Evolutionary conservation across 2,888 invertebrate species (phyloP), one percentile per base, ranked within the genome.

Genomic region (Syritta pipiens): DNA sequence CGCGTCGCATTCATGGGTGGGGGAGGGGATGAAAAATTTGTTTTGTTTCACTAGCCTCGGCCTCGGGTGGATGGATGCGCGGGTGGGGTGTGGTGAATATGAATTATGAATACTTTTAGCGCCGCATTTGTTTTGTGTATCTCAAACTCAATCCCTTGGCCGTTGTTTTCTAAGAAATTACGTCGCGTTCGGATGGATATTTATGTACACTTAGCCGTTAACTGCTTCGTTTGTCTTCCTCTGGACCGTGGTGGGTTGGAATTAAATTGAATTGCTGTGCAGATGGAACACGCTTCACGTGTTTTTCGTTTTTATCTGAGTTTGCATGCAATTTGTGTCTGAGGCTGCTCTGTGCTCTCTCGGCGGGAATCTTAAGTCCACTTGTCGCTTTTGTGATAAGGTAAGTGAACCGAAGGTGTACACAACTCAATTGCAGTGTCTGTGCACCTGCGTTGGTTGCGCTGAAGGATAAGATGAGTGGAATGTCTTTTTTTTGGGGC

Each of bases 51-150:
- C 77, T 30, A 55, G 62, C 65, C 42, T 59, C 22, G 46, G 59
- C 22, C n/a, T n/a, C 26, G 49, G 59, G 46, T 19, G 24, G 35
- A 30, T 42, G 57, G 63, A 14, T 65, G 35, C 32, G n/a, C n/a
- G n/a, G n/a, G n/a, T n/a, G n/a, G n/a, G n/a, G n/a, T n/a, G n/a
- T n/a, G n/a, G n/a, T n/a, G n/a, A n/a, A n/a, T n/a, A 72, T 79
- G 79, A 79, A 68, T 68, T 74, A 79, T 72, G 79, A 74, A 57
- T 62, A 74, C 72, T 79, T 79, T 79, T 72, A 79, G 62, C 55
- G 49, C 60, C 67, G 55, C 62, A 46, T 55, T 74, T 72, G 68
- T 72, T 72, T 72, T 40, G 51, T 32, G 67, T 5, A 10, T 46
- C 19, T 51, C 6, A 2, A 51, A 24, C 51, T 57, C 20, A 10